phyloP scores from a whole-genome alignment of 2,888 invertebrate genomes.

The Metacarcinus magister region DNA sequence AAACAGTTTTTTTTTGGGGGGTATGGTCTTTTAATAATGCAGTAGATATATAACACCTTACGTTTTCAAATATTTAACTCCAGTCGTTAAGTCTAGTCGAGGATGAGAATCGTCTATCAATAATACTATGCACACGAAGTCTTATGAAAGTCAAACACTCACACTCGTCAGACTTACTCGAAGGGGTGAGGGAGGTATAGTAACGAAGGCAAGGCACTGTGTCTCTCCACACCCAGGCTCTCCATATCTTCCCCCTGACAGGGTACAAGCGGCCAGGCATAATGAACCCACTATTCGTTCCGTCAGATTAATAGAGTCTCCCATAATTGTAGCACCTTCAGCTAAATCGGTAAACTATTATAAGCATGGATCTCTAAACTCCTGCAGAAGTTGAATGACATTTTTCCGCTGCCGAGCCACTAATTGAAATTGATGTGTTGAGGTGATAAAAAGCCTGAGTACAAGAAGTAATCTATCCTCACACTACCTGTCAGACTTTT shows the following conservation, averaged over 20 bases:
- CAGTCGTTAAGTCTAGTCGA: background rate
- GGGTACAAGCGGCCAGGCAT: slow-evolving; percentile 36
- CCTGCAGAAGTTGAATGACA: background rate
- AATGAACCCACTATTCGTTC: slow-evolving; percentile 33
- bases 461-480: background rate
- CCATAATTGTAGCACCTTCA: slow-evolving; percentile 14
- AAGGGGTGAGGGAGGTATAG: background rate
- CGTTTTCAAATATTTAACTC: background rate
- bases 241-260: slow-evolving; percentile 9
- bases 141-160: background rate
- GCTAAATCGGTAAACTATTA: slow-evolving; percentile 1
- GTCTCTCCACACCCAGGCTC: background rate
- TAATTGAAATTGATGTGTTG: background rate
- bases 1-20: no score
- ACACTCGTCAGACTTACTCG: background rate
- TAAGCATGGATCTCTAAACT: background rate
- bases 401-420: background rate
- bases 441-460: background rate
- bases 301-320: background rate
- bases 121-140: background rate
- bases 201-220: background rate
- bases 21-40: background rate
- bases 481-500: background rate
- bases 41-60: background rate
- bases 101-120: background rate